Evolutionary conservation across 2,888 invertebrate species (phyloP).

Genomic region (Diogma glabrata): DNA sequence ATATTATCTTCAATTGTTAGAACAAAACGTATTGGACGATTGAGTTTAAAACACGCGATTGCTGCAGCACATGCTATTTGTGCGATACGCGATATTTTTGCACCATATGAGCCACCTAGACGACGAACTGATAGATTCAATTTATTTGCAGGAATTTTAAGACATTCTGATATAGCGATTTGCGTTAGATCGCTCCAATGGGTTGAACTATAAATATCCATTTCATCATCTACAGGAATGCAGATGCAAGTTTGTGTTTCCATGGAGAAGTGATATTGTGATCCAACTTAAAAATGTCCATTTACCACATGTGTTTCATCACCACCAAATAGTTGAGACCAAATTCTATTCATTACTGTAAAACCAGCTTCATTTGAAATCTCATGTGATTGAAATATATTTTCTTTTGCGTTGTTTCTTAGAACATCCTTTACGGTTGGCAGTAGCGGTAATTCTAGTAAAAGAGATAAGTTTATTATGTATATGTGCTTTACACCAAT

Average conservation of each 20-base stretch:
- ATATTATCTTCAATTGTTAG: conserved; percentile 52
- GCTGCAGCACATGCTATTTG: conserved; percentile 48
- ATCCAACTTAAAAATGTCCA: conserved; percentile 41
- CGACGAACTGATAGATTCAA: conserved; percentile 13
- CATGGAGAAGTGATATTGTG: conserved; percentile 60
- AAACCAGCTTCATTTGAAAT: too few species aligned
- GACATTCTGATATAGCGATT: conserved; percentile 36
- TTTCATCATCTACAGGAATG: conserved; percentile 52
- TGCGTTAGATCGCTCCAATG: conserved; percentile 48
- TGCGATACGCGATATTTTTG: conserved; percentile 50
- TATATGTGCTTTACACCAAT: too few species aligned
- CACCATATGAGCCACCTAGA: conserved; percentile 54
- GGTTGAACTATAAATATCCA: conserved; percentile 47
- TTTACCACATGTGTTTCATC: too few species aligned
- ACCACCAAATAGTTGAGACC: conserved; percentile 24
- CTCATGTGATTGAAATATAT: too few species aligned
- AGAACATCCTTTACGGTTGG: conserved; percentile 37
- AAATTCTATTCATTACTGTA: too few species aligned
- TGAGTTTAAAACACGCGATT: conserved; percentile 45
- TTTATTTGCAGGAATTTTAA: conserved; percentile 36
- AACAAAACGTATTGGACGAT: conserved; percentile 51
- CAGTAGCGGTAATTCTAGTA: conserved; percentile 16
- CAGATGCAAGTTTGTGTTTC: conserved; percentile 52
- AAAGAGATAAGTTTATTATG: too few species aligned
- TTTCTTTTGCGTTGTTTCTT: too few species aligned